Evolutionary conservation across 2,113 vertebrate genomes (phyloP).

Genomic region (Istiophorus platypterus): DNA sequence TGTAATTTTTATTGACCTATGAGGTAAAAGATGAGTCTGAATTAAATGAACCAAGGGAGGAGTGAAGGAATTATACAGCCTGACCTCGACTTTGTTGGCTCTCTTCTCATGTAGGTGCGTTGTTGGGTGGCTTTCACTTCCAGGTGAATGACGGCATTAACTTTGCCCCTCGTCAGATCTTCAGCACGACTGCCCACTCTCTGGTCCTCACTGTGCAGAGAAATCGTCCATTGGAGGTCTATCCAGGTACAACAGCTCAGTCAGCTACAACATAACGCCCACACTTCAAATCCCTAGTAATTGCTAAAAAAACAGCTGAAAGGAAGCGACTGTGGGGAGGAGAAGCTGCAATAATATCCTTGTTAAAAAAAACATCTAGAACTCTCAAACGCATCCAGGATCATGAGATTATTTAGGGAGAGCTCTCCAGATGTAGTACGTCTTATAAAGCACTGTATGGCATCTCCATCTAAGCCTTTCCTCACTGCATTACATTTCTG

Average conservation of each 20-base stretch:
- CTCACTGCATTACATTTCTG: neutral
- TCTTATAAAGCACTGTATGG: slow-evolving; percentile 16
- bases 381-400: neutral
- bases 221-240: slow-evolving; percentile 87
- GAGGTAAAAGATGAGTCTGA: neutral
- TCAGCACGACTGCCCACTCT: slow-evolving; percentile 85
- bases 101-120: slow-evolving; percentile 82
- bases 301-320: neutral
- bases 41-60: neutral
- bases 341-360: neutral
- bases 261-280: neutral
- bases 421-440: neutral
- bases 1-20: neutral
- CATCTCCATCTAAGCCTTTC: neutral
- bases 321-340: no score
- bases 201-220: slow-evolving; percentile 85
- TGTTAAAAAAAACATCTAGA: neutral
- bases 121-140: slow-evolving; percentile 91
- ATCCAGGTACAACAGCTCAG: slow-evolving; percentile 84
- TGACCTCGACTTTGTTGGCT: neutral
- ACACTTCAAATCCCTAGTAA: neutral
- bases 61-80: neutral
- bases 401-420: neutral
- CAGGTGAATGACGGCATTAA: slow-evolving; percentile 93
- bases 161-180: slow-evolving; percentile 88